Conservation (phyloP, 2,888 invertebrate species). For the Julus scandinavius region DNA sequence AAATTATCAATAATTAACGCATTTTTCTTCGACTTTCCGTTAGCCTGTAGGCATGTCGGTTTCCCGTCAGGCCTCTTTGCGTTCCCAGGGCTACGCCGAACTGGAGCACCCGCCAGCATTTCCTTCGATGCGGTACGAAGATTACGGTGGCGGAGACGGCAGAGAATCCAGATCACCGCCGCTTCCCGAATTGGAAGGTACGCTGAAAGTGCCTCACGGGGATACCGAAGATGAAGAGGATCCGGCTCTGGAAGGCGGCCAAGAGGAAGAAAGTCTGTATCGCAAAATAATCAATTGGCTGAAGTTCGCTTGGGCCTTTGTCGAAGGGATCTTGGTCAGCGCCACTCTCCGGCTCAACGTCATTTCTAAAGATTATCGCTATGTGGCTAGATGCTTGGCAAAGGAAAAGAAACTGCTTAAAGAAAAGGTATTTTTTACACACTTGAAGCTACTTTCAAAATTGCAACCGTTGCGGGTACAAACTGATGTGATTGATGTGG, state of each 20-base stretch:
- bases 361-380: conserved; percentile 93
- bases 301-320: conserved; percentile 76
- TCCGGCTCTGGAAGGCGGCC: conserved; percentile 11
- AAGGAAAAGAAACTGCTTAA: conserved; percentile 87
- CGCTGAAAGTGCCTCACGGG: conserved; percentile 36
- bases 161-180: conserved; percentile 51
- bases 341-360: conserved; percentile 84
- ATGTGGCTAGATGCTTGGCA: conserved; percentile 87
- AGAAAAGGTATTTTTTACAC: conserved; percentile 75
- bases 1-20: background rate
- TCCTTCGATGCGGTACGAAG: conserved; percentile 54
- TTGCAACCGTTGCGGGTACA: no score
- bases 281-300: conserved; percentile 69
- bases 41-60: conserved; percentile 56
- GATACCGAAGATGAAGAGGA: conserved; percentile 52
- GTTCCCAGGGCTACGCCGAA: conserved; percentile 56
- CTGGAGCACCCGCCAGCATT: conserved; percentile 51
- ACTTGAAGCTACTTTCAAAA: no score
- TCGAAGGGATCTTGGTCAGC: conserved; percentile 83
- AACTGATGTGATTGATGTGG: no score
- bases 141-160: conserved; percentile 47
- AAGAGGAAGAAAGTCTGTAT: conserved; percentile 57
- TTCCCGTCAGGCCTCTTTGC: conserved; percentile 57
- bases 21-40: background rate
- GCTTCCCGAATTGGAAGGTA: conserved; percentile 50